Base-by-base conservation (phyloP, 2,888 invertebrate species). In the Camptogramma bilineatum region DNA sequence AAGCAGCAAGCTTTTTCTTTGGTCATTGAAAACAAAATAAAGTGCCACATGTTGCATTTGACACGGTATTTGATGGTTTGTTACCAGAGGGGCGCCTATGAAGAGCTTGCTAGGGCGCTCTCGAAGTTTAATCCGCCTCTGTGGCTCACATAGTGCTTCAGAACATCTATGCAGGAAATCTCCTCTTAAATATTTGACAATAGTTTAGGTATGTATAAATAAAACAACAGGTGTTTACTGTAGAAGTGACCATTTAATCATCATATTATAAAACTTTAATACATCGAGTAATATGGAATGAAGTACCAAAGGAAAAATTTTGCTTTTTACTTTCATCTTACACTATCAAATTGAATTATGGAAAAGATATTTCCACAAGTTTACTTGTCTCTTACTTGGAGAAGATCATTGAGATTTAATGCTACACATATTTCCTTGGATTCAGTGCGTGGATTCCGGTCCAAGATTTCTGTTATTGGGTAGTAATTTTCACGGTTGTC, bases 401-500 rank as follows among this genome's bases (percentile, higher is more conserved):
- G 88, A 80, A 93, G 93, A 88, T 93, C 93, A 74, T 91, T 87
- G 73, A 93, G 92, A 87, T 93, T 90, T 88, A 93, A 80, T 67
- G 91, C 93, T 87, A 93, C 93, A 85, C 93, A 93, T 81, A 93
- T 92, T 87, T 93, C 93, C 82, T 93, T 93, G 52, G 92, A 90
- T 73, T 93, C 93, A 44, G 93, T 93, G 73, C 86, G 91, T 64
- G 93, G 93, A 76, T 93, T 93, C 71, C 93, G 80, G 73, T 93
- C 93, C 83, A 93, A 72, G 75, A 93, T 93, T 85, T 93, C 94
- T 60, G 94, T 93, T 58, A 94, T 94, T 46, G 94, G 94, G 75
- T 94, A 94, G 79, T 94, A 95, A 73, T 94, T 94, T 34, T 94
- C 93, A 74, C 94, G 91, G 79, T 94, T 94, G 78, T 94, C 94